phyloP scores from a whole-genome alignment of 2,113 vertebrate species.

The Scytalopus superciliaris region DNA sequence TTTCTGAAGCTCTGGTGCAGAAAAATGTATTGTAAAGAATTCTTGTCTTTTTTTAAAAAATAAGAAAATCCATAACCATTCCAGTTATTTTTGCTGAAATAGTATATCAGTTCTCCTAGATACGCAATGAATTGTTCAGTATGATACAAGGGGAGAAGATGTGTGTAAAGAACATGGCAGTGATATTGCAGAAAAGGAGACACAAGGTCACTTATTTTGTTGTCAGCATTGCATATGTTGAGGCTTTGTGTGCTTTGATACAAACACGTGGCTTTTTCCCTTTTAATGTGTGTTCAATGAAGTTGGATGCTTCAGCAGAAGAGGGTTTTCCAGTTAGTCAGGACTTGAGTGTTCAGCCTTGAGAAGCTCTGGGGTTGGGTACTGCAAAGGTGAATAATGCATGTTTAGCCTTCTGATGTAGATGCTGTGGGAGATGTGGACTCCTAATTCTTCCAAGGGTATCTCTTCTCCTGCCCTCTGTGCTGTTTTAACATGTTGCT shows the following conservation, averaged over 20 bases:
- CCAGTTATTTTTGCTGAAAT: background rate
- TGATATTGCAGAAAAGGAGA: background rate
- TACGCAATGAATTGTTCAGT: background rate
- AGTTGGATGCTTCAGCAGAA: background rate
- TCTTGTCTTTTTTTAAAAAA: background rate
- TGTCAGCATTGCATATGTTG: fast-evolving
- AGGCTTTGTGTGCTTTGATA: background rate
- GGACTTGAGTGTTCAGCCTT: background rate
- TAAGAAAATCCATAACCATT: background rate
- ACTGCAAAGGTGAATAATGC: background rate
- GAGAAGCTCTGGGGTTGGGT: background rate
- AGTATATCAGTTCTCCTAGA: background rate
- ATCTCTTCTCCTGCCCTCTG: background rate
- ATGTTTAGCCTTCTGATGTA: background rate
- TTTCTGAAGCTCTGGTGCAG: background rate
- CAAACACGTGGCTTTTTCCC: background rate
- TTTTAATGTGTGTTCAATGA: background rate
- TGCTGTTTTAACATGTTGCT: background rate
- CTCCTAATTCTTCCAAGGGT: background rate
- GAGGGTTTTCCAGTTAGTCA: background rate
- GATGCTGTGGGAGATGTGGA: background rate
- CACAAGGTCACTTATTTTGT: background rate
- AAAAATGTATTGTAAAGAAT: background rate
- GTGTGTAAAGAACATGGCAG: background rate
- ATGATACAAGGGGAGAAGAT: background rate